Evolutionary conservation across 2,888 invertebrate species (phyloP), one percentile per base, ranked within the genome.

Genomic region (Nebria brevicollis): DNA sequence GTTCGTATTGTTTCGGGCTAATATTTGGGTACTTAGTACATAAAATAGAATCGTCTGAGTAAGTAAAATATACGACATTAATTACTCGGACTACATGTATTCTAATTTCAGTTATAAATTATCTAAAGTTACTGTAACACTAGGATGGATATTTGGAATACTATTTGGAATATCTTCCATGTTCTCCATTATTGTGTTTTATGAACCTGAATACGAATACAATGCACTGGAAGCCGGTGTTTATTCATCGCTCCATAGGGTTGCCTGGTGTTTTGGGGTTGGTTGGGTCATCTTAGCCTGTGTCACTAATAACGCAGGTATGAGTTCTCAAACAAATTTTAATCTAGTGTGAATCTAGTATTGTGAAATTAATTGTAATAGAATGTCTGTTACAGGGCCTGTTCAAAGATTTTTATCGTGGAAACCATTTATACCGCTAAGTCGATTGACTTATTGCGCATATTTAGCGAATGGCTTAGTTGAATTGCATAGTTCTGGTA

Each of bases 401-500:
- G 85, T 93, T 0, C 90, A 90, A 42, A 91, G 89, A 84, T 88
- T 94, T 82, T 86, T 94, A 72, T 90, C 90, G 0, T 93, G 92
- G 92, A 91, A 91, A 85, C 89, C 92, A 74, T 91, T 94, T 84
- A 91, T 92, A 42, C 94, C 94, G 0, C 89, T 94, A 20, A 93
- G 94, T 83, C 90, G 94, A 84, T 88, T 95, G 81, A 94, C 94
- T 0, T 95, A 94, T 86, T 93, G 94, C 84, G 94, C 94, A 1
- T 95, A 94, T 87, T 90, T 95, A 76, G 92, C 93, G 43, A 94
- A 95, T 86, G 94, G 94, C 2, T 89, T 94, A 26, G 91, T 95
- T 0, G 94, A 94, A 86, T 87, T 94, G 82, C 93, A 94, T 87
- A 91, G 91, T 84, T 90, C 92, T 4, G 93, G 93, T 1, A 92